Evolutionary conservation across 2,888 invertebrate species (phyloP), one percentile per base, ranked within the genome.

Genomic region (Artemia sinica): DNA sequence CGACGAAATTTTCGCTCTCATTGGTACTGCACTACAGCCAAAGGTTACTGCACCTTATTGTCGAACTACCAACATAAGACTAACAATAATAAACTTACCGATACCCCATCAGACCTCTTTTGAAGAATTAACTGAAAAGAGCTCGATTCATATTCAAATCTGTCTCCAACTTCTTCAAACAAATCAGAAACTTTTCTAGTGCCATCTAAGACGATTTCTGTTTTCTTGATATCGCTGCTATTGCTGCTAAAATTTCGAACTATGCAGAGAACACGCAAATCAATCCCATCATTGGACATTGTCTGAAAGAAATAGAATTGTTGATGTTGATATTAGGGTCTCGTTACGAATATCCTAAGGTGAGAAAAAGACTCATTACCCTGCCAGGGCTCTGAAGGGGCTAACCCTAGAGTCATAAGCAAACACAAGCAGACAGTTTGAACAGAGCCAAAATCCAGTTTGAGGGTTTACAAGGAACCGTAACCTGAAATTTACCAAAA

Each of bases 101-200:
- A 67, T 67, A 70, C 71, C 68, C 70, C 73, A 69, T 67, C 72
- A 68, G 69, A 68, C 10, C 73, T 66, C n/a, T 18, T n/a, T 72
- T 79, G 77, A 50, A 78, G 72, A 18, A 76, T 73, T 28, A 82
- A 74, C 71, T 79, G 77, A 73, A 81, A 79, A n/a, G 77, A 75
- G 66, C 78, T 78, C 12, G 79, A 76, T 69, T 80, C 78, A 73
- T 80, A 81, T 69, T 78, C 77, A 73, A 79, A 81, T 70, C 78
- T 76, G 65, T 76, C 75, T 7, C 79, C 79, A 49, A 83, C 79
- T 71, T 81, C 80, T 65, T 77, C 75, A 66, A 82, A 77, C 67
- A 83, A 75, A 50, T 78, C 76, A 49, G 76, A 75, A 50, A 81
- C 79, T 9, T 77, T 75, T 48, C 48, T 49, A 69, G 77, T 80